phyloP scores from a whole-genome alignment of 2,113 vertebrate species.

The Rhombomys opimus region DNA sequence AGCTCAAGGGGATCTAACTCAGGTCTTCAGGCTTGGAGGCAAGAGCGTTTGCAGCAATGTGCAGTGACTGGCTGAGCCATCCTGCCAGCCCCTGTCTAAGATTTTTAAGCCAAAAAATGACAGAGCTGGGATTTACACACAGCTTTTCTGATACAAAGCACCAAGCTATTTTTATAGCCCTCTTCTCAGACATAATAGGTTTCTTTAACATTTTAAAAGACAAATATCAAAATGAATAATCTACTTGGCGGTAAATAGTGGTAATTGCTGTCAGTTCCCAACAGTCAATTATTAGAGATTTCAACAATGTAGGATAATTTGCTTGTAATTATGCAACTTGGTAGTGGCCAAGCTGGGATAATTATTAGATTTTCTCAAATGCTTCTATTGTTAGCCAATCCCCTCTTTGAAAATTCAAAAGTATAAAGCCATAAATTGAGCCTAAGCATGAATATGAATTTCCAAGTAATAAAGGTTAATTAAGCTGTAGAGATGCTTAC shows the following conservation, averaged over 20 bases:
- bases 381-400: constrained; percentile 46
- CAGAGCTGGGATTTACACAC: not conserved
- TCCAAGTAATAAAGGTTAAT: constrained; percentile 72
- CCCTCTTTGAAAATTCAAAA: constrained; percentile 65
- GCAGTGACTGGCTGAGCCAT: too few relatives aligned
- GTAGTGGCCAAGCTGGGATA: constrained; percentile 70
- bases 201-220: constrained; percentile 63
- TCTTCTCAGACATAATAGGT: constrained; percentile 32
- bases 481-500: constrained; percentile 36
- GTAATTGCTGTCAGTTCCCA: constrained; percentile 63
- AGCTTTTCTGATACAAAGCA: constrained; percentile 18
- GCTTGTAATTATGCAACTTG: constrained; percentile 64
- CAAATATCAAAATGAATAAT: constrained; percentile 74
- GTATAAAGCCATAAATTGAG: constrained; percentile 60
- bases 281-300: constrained; percentile 59
- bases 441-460: constrained; percentile 51
- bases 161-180: not conserved
- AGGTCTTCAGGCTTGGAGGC: not conserved
- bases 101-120: constrained; percentile 32
- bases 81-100: not conserved
- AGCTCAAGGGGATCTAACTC: not conserved
- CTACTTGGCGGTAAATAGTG: constrained; percentile 66
- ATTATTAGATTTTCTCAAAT: constrained; percentile 73
- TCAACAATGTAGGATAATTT: constrained; percentile 68
- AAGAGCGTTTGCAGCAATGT: not conserved